Conservation (phyloP, 2,888 invertebrate species). For the Pachliopta kotzebuea region DNA sequence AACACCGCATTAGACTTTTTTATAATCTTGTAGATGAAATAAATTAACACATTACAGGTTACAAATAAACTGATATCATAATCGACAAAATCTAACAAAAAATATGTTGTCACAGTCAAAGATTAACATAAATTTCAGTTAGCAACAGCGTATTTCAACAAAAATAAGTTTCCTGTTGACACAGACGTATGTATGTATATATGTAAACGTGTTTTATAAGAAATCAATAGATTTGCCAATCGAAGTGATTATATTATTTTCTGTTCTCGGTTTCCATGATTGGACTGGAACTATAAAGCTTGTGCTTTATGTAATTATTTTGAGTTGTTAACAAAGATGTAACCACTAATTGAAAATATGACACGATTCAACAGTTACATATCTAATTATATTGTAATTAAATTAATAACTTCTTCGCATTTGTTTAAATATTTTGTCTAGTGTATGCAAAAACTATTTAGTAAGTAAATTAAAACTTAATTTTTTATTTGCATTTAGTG, state of each 20-base stretch:
- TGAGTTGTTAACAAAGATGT: background rate
- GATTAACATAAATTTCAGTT: background rate
- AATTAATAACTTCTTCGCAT: too few species aligned
- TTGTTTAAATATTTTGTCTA: too few species aligned
- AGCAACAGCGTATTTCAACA: background rate
- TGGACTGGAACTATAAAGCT: background rate
- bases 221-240: background rate
- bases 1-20: background rate
- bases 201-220: background rate
- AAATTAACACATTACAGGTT: background rate
- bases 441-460: too few species aligned
- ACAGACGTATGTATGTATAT: background rate
- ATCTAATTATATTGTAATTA: too few species aligned
- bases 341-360: background rate
- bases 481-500: constrained; percentile 21
- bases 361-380: too few species aligned
- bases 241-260: background rate
- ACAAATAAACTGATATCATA: too few species aligned
- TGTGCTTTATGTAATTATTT: background rate
- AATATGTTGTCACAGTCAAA: background rate
- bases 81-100: too few species aligned
- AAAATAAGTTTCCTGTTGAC: background rate
- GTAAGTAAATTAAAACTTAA: constrained; percentile 9
- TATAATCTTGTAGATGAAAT: background rate
- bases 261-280: background rate